Evolutionary conservation across 2,888 invertebrate species (phyloP).

Genomic region (Trissoscelio sp.): DNA sequence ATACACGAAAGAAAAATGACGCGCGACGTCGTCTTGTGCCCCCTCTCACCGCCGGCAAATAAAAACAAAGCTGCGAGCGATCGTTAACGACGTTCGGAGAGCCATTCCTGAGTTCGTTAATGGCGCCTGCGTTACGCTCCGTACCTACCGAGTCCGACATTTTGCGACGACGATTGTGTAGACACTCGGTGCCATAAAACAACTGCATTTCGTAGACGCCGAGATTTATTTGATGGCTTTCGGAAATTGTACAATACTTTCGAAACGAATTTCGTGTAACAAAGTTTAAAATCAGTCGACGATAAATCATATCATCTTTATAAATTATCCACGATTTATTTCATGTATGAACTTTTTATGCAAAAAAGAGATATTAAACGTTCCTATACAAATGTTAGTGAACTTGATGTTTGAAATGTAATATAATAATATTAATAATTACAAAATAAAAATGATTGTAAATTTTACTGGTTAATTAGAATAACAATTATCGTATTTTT

Average conservation of each 20-base stretch:
- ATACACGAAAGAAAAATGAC: constrained; percentile 56
- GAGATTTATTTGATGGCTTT: constrained; percentile 67
- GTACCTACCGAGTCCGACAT: constrained; percentile 66
- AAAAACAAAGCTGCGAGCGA: constrained; percentile 65
- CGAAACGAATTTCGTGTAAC: constrained; percentile 60
- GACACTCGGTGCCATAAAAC: constrained; percentile 62
- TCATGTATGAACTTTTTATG: too few species aligned
- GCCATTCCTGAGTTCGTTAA: constrained; percentile 68
- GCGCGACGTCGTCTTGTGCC: constrained; percentile 40
- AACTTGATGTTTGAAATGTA: too few species aligned
- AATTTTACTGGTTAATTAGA: too few species aligned
- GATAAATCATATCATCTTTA: constrained; percentile 53
- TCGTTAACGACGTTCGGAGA: constrained; percentile 68
- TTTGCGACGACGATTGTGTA: constrained; percentile 68
- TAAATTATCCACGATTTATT: constrained; percentile 36
- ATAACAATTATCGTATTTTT: too few species aligned
- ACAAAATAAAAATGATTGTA: too few species aligned
- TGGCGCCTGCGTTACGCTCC: constrained; percentile 70
- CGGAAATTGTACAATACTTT: constrained; percentile 64
- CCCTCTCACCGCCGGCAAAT: constrained; percentile 43
- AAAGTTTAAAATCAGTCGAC: constrained; percentile 52
- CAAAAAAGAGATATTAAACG: too few species aligned
- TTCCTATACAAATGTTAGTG: too few species aligned
- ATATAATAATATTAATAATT: too few species aligned
- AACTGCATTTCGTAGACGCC: constrained; percentile 59